phyloP scores from a whole-genome alignment of 2,113 vertebrate genomes.

The Nestor notabilis region DNA sequence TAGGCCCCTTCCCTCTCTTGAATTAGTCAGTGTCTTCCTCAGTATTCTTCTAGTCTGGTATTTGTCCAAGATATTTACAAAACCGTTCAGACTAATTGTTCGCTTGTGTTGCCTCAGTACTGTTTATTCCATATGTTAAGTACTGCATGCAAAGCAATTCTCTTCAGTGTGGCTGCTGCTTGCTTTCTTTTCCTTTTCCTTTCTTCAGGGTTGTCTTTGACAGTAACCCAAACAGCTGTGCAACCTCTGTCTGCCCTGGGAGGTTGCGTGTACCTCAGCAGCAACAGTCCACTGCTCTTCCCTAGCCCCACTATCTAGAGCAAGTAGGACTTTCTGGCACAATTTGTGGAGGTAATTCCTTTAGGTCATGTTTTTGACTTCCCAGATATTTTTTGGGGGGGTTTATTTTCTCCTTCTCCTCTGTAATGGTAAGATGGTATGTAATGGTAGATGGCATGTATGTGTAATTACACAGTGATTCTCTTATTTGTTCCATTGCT shows the following conservation, averaged over 20 bases:
- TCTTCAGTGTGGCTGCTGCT: slow-evolving; percentile 43
- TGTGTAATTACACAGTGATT: background rate
- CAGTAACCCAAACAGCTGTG: slow-evolving; percentile 48
- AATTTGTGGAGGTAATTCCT: background rate
- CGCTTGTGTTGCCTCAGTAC: slow-evolving; percentile 72
- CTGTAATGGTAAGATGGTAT: background rate
- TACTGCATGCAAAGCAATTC: slow-evolving; percentile 60
- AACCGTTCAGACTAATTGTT: slow-evolving; percentile 75
- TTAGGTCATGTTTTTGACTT: background rate
- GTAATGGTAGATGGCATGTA: background rate
- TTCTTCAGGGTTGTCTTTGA: slow-evolving; percentile 45
- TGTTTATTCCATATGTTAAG: slow-evolving; percentile 79
- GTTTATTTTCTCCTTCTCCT: background rate
- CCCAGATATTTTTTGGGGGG: background rate
- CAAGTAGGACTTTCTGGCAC: background rate
- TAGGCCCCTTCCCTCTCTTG: slow-evolving; percentile 54
- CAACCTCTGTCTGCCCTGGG: slow-evolving; percentile 30
- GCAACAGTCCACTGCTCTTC: background rate
- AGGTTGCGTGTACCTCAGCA: background rate
- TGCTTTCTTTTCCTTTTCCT: slow-evolving; percentile 61
- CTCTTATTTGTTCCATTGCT: background rate
- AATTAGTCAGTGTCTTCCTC: slow-evolving; percentile 74
- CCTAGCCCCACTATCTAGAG: background rate
- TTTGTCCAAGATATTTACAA: slow-evolving; percentile 74
- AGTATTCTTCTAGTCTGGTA: slow-evolving; percentile 69